phyloP scores from a whole-genome alignment of 2,888 invertebrate species.

The Acanthosoma haemorrhoidale region DNA sequence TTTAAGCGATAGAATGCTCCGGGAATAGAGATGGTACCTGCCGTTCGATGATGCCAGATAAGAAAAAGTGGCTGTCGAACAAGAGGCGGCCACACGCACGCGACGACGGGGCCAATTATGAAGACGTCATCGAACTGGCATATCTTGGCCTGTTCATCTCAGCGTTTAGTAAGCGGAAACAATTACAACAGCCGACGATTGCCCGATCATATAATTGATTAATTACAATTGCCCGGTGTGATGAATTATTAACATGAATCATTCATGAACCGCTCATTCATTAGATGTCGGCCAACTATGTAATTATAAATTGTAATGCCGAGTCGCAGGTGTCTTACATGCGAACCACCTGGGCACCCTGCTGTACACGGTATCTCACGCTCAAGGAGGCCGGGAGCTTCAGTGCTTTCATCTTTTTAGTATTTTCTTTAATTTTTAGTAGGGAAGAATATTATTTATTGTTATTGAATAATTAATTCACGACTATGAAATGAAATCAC shows the following conservation, averaged over 20 bases:
- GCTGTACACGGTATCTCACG: background rate
- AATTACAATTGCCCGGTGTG: background rate
- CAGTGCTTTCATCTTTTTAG: no score
- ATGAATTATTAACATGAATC: slow-evolving; percentile 9
- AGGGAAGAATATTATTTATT: no score
- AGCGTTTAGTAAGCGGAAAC: background rate
- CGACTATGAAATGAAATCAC: no score
- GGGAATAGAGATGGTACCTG: no score
- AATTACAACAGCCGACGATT: background rate
- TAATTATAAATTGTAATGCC: slow-evolving; percentile 8
- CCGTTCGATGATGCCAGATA: background rate
- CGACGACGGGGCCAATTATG: background rate
- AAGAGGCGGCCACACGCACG: slow-evolving; percentile 11
- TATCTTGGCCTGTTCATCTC: background rate
- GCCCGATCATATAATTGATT: slow-evolving; percentile 1
- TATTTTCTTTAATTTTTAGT: no score
- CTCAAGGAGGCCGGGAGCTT: no score
- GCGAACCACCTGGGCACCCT: background rate
- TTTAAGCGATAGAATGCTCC: no score
- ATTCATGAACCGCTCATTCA: background rate
- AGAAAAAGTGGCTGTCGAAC: background rate
- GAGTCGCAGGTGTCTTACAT: background rate
- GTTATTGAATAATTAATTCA: no score
- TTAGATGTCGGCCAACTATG: background rate
- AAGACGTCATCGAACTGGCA: background rate